These are phyloP conservation scores for Drosophila buzzatii DNA, from an alignment of 2,888 invertebrate genomes.

Conservation along the genomic window DNA sequence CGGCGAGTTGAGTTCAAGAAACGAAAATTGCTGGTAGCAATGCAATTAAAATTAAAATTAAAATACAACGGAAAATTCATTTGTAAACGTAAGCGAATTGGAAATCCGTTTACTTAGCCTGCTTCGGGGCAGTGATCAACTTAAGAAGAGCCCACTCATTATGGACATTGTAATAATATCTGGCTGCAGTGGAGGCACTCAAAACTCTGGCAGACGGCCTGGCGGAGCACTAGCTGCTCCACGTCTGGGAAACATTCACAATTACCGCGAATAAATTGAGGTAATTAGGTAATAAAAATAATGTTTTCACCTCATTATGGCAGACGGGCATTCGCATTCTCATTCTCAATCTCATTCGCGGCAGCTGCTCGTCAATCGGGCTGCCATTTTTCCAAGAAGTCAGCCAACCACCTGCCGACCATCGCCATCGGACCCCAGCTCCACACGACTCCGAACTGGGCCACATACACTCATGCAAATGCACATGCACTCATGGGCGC, in stretches of 20 bases:
- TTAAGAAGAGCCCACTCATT: constrained; percentile 16
- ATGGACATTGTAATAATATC: constrained; percentile 5
- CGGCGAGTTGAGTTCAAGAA: constrained; percentile 50
- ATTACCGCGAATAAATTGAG: constrained; percentile 83
- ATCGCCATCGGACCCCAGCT: constrained; percentile 12
- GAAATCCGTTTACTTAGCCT: constrained; percentile 76
- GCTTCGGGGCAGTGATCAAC: constrained; percentile 39
- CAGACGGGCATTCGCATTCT: constrained; percentile 16
- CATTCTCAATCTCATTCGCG: background rate
- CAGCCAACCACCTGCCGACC: constrained; percentile 45
- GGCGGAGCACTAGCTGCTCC: constrained; percentile 45
- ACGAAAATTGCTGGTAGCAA: constrained; percentile 43
- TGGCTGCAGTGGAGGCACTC: background rate
- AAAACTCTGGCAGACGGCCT: constrained; percentile 53
- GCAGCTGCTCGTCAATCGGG: constrained; percentile 42
- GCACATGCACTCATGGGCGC: constrained; percentile 2
- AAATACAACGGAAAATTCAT: constrained; percentile 66
- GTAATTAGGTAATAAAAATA: constrained; percentile 84
- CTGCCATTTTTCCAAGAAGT: constrained; percentile 56
- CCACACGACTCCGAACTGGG: constrained; percentile 26
- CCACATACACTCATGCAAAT: background rate
- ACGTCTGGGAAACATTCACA: constrained; percentile 52
- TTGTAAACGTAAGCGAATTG: constrained; percentile 75
- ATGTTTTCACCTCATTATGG: constrained; percentile 80
- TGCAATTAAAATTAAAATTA: constrained; percentile 29